Base-by-base conservation (phyloP, 2,888 invertebrate genomes). In the Lycaena phlaeas region DNA sequence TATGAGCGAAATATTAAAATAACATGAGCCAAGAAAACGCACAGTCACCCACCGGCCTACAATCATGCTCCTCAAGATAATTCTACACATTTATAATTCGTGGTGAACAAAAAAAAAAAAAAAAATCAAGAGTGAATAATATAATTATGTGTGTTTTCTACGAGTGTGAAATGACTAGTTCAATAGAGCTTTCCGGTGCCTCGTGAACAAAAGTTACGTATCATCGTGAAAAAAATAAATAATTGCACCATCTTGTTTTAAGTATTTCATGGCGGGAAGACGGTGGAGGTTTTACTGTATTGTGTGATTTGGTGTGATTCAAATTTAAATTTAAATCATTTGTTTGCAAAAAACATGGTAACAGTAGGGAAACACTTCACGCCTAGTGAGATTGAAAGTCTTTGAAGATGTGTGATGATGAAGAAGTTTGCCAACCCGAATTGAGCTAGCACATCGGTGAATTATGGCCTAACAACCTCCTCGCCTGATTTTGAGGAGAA, bases 51-150 rank as follows among this genome's bases (percentile, higher is more conserved):
- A 43, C 46, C 57, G 61, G 64, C 60, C 74, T 68, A 63, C 75
- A 81, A 81, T 82, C 79, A 79, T 67, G 63, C 69, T 73, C 69
- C 69, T 73, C 69, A 56, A 73, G 72, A 78, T 81, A 77, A 81
- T 79, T 79, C 65, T 60, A 62, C 67, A 68, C 71, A 64, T 65
- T 71, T 65, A 69, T 78, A 79, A 82, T 79, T 81, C 68, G 70
- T 70, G 61, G 64, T 56, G 60, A 61, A 76, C 71, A 79, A 79
- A 78, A n/a, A n/a, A 79, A 61, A 76, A 71, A 79, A 79, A 78
- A n/a, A n/a, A 79, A 78, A 67, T 57, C 59, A 53, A 57, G 59
- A 61, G 62, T 60, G 62, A 72, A 76, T 75, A 72, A 76, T 74
- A 68, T 79, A 82, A 82, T 82, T 82, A 79, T 77, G 69, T 70